Evolutionary conservation across 2,797 vertebrate species (phyloP).

Genomic region (Lateolabrax maculatus): DNA sequence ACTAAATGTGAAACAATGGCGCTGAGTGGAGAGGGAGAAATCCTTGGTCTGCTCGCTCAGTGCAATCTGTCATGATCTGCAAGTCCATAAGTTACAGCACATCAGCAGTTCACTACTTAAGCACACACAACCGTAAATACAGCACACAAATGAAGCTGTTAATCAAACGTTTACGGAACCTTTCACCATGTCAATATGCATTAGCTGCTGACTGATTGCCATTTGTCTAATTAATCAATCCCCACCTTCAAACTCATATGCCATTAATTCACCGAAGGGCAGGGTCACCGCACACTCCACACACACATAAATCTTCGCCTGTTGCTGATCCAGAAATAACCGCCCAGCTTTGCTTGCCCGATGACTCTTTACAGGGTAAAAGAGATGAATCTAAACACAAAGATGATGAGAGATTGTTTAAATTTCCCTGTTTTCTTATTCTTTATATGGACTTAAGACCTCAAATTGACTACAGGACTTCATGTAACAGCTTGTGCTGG

Average conservation of each 20-base stretch:
- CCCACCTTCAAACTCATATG: slow-evolving; percentile 76
- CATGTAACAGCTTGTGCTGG: slow-evolving; percentile 4
- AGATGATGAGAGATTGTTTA: not conserved
- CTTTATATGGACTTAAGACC: slow-evolving; percentile 22
- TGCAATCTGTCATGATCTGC: slow-evolving; percentile 64
- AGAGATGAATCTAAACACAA: slow-evolving; percentile 8
- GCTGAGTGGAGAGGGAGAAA: slow-evolving; percentile 13
- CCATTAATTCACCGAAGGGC: slow-evolving; percentile 80
- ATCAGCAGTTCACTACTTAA: slow-evolving; percentile 71
- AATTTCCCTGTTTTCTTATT: not conserved
- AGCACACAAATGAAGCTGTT: slow-evolving; percentile 78
- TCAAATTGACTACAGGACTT: slow-evolving; percentile 12
- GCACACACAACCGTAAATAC: slow-evolving; percentile 75
- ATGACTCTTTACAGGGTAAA: slow-evolving; percentile 14
- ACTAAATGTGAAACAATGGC: slow-evolving; percentile 16
- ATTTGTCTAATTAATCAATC: slow-evolving; percentile 86
- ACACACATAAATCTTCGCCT: slow-evolving; percentile 64
- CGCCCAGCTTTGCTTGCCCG: not conserved
- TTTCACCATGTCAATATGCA: slow-evolving; percentile 84
- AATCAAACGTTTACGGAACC: slow-evolving; percentile 83
- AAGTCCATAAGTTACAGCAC: slow-evolving; percentile 56
- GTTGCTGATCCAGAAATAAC: slow-evolving; percentile 69
- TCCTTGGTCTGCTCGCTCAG: slow-evolving; percentile 38
- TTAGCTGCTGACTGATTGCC: slow-evolving; percentile 84
- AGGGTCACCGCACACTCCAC: slow-evolving; percentile 65